phyloP scores from a whole-genome alignment of 2,888 invertebrate genomes.

The Branchinecta sandiegonensis region DNA sequence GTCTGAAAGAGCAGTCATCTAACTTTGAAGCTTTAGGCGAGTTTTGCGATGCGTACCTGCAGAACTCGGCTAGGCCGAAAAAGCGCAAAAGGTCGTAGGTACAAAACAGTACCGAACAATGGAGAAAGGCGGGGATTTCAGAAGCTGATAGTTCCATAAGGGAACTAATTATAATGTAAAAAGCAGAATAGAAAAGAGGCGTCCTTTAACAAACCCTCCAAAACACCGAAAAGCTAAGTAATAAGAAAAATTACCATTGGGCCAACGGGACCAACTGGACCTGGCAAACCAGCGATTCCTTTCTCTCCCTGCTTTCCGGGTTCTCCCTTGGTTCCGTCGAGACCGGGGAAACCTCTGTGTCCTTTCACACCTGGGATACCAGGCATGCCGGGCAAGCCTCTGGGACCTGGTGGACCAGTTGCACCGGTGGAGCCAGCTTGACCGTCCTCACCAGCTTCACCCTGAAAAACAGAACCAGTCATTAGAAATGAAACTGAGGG shows the following conservation, averaged over 20 bases:
- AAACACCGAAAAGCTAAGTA: neutral
- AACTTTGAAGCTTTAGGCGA: too few relatives aligned
- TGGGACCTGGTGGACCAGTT: conserved; percentile 52
- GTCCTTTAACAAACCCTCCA: too few relatives aligned
- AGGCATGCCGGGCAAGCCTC: conserved; percentile 58
- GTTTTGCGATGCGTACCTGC: too few relatives aligned
- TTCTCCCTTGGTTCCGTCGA: conserved; percentile 67
- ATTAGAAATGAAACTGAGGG: neutral
- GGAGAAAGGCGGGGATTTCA: too few relatives aligned
- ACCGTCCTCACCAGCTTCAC: conserved; percentile 61
- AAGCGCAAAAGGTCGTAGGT: too few relatives aligned
- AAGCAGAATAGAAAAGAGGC: too few relatives aligned
- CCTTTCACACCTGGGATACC: conserved; percentile 59
- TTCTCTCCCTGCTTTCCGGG: conserved; percentile 60
- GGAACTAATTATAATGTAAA: too few relatives aligned
- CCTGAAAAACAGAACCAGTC: conserved; percentile 38
- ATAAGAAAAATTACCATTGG: conserved; percentile 42
- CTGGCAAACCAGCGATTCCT: conserved; percentile 49
- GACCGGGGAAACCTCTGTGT: conserved; percentile 61
- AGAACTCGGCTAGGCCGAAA: too few relatives aligned
- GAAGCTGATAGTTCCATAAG: too few relatives aligned
- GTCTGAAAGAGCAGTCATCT: too few relatives aligned
- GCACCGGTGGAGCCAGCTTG: conserved; percentile 58
- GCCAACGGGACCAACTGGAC: conserved; percentile 46
- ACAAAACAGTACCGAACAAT: too few relatives aligned